A percentile compares a stretch with the other conserved stretches of the same genome.
These are phyloP conservation scores for Gonatopus flavifemur DNA, from an alignment of 1,140 invertebrate genomes.

Conservation along the genomic window DNA sequence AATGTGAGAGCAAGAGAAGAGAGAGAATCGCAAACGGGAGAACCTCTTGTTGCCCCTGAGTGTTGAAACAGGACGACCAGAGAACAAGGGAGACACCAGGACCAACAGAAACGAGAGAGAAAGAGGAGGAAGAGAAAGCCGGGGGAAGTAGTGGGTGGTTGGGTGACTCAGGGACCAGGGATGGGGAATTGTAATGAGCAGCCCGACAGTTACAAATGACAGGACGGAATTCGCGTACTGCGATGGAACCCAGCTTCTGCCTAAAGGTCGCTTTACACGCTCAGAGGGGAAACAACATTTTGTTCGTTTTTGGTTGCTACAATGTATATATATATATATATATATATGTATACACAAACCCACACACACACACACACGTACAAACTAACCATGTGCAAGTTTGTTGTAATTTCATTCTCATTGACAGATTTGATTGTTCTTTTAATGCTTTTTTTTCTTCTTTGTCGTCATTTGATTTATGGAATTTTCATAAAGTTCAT, in stretches of 20 bases:
- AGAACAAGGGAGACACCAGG: slow-evolving; percentile 10
- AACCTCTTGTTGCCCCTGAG: slow-evolving; percentile 18
- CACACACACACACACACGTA: too few relatives aligned
- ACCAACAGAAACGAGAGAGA: neutral
- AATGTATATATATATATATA: too few relatives aligned
- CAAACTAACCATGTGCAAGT: too few relatives aligned
- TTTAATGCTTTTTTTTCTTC: too few relatives aligned
- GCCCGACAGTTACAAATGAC: slow-evolving; percentile 61
- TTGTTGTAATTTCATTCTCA: too few relatives aligned
- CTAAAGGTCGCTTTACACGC: slow-evolving; percentile 47
- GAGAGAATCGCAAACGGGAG: slow-evolving; percentile 17
- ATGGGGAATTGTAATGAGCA: slow-evolving; percentile 61
- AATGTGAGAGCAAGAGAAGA: neutral
- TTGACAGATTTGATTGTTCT: too few relatives aligned
- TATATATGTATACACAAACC: too few relatives aligned
- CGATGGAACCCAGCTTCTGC: slow-evolving; percentile 53
- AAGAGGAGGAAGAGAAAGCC: neutral
- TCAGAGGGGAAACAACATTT: slow-evolving; percentile 36
- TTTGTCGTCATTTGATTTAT: too few relatives aligned
- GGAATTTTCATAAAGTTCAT: too few relatives aligned
- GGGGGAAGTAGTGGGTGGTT: slow-evolving; percentile 27
- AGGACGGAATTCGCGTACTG: slow-evolving; percentile 59
- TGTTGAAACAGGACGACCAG: slow-evolving; percentile 28
- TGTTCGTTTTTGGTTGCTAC: neutral
- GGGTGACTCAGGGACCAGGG: slow-evolving; percentile 43